These are phyloP conservation scores for Scylla paramamosain DNA, from an alignment of 1,140 invertebrate genomes.

Conservation along the genomic window DNA sequence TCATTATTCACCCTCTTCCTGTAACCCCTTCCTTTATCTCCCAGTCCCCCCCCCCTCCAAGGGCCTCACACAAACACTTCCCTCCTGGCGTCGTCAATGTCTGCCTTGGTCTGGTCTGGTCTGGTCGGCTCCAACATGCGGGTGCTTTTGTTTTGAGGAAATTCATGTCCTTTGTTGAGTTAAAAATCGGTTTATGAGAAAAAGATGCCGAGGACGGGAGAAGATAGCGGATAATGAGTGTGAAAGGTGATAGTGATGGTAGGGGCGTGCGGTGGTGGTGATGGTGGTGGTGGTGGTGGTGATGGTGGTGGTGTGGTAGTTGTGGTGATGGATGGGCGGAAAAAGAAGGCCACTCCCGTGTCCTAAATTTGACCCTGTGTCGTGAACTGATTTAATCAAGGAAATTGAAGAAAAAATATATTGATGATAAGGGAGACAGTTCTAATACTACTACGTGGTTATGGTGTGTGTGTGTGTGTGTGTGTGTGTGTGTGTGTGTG, in stretches of 20 bases:
- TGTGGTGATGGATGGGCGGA: neutral
- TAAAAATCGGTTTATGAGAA: slow-evolving; percentile 45
- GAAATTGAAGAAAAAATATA: slow-evolving; percentile 13
- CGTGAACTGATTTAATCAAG: neutral
- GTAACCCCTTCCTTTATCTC: neutral
- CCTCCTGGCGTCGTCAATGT: neutral
- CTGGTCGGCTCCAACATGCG: slow-evolving; percentile 23
- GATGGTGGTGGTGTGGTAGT: neutral
- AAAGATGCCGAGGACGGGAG: neutral
- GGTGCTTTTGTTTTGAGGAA: slow-evolving; percentile 47
- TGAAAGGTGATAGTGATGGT: slow-evolving; percentile 37
- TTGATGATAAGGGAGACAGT: neutral
- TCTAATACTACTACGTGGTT: neutral
- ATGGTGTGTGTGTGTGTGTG: neutral
- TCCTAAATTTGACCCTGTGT: neutral
- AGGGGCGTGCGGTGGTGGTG: neutral
- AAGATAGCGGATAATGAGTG: slow-evolving; percentile 21
- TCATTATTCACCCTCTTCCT: too few species aligned
- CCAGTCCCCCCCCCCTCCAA: neutral
- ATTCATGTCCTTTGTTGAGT: slow-evolving; percentile 53
- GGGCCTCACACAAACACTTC: neutral
- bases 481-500: neutral
- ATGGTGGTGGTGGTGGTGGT: neutral
- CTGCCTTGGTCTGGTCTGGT: too few species aligned
- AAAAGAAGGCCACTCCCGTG: neutral